A percentile compares a stretch with the other conserved stretches of the same genome.
Conservation (phyloP, 2,113 vertebrate genomes). For the Dromaius novaehollandiae region DNA sequence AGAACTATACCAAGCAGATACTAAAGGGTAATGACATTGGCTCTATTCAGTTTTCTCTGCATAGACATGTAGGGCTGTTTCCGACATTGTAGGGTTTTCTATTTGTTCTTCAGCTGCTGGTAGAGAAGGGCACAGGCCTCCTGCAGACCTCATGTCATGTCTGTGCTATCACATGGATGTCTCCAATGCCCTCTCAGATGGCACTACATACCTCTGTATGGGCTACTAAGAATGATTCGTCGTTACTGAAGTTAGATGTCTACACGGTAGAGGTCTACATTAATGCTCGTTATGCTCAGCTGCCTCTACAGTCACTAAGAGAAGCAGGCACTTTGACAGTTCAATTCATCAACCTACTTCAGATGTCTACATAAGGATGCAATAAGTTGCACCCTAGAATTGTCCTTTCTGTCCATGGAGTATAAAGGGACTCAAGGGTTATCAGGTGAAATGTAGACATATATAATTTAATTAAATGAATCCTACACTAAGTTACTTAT, state of each 20-base stretch:
- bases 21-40: background rate
- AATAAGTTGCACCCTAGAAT: background rate
- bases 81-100: background rate
- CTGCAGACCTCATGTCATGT: background rate
- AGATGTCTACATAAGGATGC: background rate
- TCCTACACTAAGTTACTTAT: background rate
- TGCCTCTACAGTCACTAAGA: background rate
- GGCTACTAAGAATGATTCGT: background rate
- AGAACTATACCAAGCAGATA: background rate
- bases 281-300: background rate
- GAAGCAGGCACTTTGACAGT: background rate
- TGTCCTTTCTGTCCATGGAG: background rate
- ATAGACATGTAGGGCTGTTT: background rate
- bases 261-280: background rate
- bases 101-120: background rate
- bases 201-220: background rate
- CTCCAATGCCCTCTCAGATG: rapidly evolving
- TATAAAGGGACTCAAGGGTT: background rate
- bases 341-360: background rate
- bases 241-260: background rate
- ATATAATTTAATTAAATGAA: background rate
- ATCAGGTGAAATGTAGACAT: background rate
- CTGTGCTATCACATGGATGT: background rate
- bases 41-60: background rate
- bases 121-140: background rate